Evolutionary conservation across 2,797 vertebrate genomes (phyloP).

Genomic region (Capromys pilorides): DNA sequence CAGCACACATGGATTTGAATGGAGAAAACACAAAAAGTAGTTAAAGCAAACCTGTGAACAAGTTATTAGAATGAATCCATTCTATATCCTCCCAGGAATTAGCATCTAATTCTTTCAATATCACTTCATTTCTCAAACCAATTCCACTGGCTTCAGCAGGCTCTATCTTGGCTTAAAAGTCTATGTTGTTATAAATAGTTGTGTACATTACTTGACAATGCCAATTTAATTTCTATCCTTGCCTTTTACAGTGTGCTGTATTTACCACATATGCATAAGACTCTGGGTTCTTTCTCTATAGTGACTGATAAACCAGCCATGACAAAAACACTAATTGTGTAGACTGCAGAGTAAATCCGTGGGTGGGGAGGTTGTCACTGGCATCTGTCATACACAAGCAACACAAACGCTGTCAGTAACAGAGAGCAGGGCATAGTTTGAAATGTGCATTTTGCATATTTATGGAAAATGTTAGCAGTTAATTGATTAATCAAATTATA

Average conservation of each 20-base stretch:
- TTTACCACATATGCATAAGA: neutral
- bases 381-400: neutral
- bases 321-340: neutral
- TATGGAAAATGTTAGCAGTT: neutral
- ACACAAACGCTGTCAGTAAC: neutral
- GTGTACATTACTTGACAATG: neutral
- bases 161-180: slow-evolving; percentile 16
- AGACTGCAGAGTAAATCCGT: neutral
- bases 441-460: neutral
- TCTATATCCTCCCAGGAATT: slow-evolving; percentile 55
- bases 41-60: neutral
- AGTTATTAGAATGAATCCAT: slow-evolving; percentile 31
- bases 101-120: slow-evolving; percentile 64
- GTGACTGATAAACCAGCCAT: neutral
- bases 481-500: neutral
- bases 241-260: neutral
- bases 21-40: neutral
- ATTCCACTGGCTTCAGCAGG: neutral
- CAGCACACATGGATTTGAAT: neutral
- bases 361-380: neutral
- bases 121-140: slow-evolving; percentile 32
- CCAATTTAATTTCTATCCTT: slow-evolving; percentile 55
- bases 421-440: neutral
- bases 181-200: slow-evolving; percentile 2
- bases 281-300: neutral